phyloP scores from a whole-genome alignment of 2,888 invertebrate genomes.

The Hydrotaea cyrtoneurina region DNA sequence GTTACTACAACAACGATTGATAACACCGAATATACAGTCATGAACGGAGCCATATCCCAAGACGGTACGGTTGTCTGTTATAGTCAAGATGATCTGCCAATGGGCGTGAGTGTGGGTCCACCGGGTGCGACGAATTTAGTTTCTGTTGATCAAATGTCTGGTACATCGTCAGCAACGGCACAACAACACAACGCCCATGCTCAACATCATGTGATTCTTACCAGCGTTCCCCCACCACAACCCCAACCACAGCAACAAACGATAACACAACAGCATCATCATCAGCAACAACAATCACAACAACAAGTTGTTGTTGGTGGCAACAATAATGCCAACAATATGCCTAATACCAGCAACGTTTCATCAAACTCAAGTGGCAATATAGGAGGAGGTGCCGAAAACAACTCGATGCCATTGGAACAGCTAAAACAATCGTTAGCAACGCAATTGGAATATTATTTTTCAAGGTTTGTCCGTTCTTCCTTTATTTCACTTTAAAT shows the following conservation, averaged over 20 bases:
- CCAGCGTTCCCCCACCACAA: conserved; percentile 69
- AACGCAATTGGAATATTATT: conserved; percentile 93
- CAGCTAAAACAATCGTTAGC: conserved; percentile 90
- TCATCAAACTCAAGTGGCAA: conserved; percentile 56
- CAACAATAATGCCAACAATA: conserved; percentile 45
- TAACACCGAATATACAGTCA: conserved; percentile 77
- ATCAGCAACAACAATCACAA: conserved; percentile 66
- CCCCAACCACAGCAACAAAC: conserved; percentile 44
- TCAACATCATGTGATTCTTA: conserved; percentile 70
- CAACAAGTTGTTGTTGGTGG: conserved; percentile 40
- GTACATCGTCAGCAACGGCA: conserved; percentile 65
- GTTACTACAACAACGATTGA: conserved; percentile 72
- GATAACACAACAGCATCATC: conserved; percentile 69
- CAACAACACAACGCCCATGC: conserved; percentile 63
- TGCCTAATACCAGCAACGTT: conserved; percentile 49
- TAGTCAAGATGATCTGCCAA: conserved; percentile 73
- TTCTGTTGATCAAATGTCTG: conserved; percentile 75
- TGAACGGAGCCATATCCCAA: conserved; percentile 78
- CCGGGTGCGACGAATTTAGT: conserved; percentile 75
- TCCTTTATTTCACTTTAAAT: not conserved
- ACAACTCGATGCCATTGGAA: conserved; percentile 85
- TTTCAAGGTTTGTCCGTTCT: conserved; percentile 86
- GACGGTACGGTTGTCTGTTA: conserved; percentile 78
- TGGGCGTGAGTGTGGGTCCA: conserved; percentile 60
- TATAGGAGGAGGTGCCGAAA: conserved; percentile 72